Base-by-base conservation (phyloP, 2,113 vertebrate genomes). In the Toxotes jaculatrix region DNA sequence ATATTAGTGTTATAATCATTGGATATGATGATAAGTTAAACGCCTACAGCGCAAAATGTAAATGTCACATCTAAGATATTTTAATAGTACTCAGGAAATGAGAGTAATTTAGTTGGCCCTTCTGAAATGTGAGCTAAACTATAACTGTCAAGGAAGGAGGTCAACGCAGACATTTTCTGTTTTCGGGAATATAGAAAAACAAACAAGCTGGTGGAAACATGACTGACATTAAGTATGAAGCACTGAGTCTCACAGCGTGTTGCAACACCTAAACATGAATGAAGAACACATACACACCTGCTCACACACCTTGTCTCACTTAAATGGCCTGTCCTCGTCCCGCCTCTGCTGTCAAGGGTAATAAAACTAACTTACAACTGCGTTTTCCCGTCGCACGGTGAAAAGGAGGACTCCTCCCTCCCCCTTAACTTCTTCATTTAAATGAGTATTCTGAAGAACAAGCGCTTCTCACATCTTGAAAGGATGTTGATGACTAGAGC, bases 381-480 rank as follows among this genome's bases (percentile, higher is more conserved):
- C 7, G 16, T 79, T 82, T 49, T 81, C 79, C 85, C 63, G 5
- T 36, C 12, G n/a, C 70, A 12, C 78, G 27, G 74, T 64, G 75
- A 78, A 81, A 85, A 84, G 86, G 86, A 87, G 67, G 87, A 60
- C 83, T 86, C 85, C 80, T 78, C 78, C 76, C 77, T 65, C 81
- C 68, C 80, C 27, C 63, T 80, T 89, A 92, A 86, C 87, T 57
- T 78, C 82, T 88, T 93, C 90, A 94, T 92, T 94, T 90, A 91
- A 94, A 94, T 93, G 88, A 92, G 89, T 82, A 88, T 92, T 93
- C 89, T 89, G 85, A 94, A 85, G 87, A 93, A 92, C 92, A 90
- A 90, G 85, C 80, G 65, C 79, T 80, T 73, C 79, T 87, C 87
- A 45, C 80, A 61, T 88, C 87, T 91, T 69, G 87, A 90, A 84